Evolutionary conservation across 2,113 vertebrate species (phyloP).

Genomic region (Micronycteris hirsuta): DNA sequence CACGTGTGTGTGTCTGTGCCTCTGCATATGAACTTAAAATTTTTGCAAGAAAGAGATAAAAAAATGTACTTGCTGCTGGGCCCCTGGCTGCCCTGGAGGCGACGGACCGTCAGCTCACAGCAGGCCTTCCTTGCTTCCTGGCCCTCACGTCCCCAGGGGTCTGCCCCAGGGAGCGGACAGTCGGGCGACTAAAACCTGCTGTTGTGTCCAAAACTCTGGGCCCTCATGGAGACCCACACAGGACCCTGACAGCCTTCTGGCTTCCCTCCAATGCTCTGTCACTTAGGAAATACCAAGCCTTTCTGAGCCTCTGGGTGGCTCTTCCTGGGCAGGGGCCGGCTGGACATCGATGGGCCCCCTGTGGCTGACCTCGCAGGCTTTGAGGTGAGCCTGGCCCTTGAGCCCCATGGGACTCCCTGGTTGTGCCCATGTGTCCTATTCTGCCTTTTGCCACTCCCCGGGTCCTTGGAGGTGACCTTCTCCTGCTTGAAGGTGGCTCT

Average conservation of each 20-base stretch:
- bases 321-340: accelerated
- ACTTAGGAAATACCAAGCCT: background rate
- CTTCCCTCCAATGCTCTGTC: background rate
- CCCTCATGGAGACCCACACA: accelerated
- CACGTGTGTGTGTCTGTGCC: background rate
- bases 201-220: background rate
- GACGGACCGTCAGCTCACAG: background rate
- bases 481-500: background rate
- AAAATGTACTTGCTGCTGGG: background rate
- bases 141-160: background rate
- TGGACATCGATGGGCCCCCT: background rate
- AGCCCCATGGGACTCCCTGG: background rate
- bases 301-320: background rate
- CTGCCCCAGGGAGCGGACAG: background rate
- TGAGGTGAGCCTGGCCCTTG: background rate
- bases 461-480: background rate
- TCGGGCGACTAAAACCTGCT: background rate
- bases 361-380: background rate
- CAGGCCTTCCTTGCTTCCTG: background rate
- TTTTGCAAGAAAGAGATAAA: background rate
- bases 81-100: background rate
- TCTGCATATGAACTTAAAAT: background rate
- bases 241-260: background rate
- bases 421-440: accelerated
- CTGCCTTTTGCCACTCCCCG: background rate